Evolutionary conservation across 2,797 vertebrate species (phyloP).

Genomic region (Leptodactylus fallax): DNA sequence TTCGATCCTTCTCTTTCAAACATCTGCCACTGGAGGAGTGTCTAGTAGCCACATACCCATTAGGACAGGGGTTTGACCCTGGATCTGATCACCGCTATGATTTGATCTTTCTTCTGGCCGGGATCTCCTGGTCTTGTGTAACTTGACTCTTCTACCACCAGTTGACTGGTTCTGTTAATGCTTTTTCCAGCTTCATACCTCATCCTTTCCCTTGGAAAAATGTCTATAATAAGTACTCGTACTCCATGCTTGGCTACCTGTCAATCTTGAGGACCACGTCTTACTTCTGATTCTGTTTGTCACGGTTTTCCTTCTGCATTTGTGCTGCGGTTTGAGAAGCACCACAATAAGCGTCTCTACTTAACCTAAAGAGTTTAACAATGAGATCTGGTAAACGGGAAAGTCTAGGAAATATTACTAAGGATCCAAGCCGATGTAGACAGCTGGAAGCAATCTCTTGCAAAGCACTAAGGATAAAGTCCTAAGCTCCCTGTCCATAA

Average conservation of each 20-base stretch:
- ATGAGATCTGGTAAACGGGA: not conserved
- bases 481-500: conserved; percentile 8
- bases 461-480: not conserved
- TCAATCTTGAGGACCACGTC: not conserved
- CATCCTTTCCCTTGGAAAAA: not conserved
- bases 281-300: not conserved
- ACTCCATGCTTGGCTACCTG: not conserved
- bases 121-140: no score
- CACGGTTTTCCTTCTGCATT: not conserved
- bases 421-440: not conserved
- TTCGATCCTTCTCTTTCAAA: no score
- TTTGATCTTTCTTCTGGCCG: no score
- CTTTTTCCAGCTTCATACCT: no score
- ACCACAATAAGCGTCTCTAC: not conserved
- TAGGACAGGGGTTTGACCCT: no score
- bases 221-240: not conserved
- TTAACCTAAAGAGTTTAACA: not conserved
- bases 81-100: no score
- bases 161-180: no score
- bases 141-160: no score
- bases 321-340: not conserved
- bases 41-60: no score
- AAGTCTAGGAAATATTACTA: not conserved
- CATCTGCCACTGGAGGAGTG: no score
- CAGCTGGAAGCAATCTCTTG: not conserved